Evolutionary conservation across 53 echinoderm and acorn worm species (phyloP).

Genomic region (Mesocentrotus franciscanus): DNA sequence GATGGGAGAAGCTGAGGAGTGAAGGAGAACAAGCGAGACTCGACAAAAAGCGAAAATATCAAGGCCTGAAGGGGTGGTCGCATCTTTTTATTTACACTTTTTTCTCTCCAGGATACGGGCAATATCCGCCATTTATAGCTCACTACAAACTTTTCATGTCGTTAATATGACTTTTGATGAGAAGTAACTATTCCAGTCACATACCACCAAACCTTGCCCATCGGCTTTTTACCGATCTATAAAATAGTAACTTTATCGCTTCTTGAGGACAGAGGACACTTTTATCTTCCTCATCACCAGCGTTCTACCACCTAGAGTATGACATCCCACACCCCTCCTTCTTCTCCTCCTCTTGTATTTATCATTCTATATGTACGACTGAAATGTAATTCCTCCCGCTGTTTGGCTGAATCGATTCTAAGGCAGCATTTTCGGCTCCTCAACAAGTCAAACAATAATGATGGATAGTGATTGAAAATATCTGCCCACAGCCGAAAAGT

Average conservation of each 20-base stretch:
- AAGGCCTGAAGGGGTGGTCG: background rate
- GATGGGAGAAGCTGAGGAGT: too few relatives aligned
- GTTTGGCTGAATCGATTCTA: slow-evolving; percentile 37
- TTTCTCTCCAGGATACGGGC: background rate
- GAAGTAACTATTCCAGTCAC: background rate
- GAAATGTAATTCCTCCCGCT: slow-evolving; percentile 32
- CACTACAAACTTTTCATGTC: background rate
- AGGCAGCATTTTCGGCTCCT: slow-evolving; percentile 19
- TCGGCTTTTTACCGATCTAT: background rate
- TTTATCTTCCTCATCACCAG: background rate
- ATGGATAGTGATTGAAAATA: slow-evolving; percentile 29
- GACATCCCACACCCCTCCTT: slow-evolving; percentile 1
- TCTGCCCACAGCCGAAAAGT: slow-evolving; percentile 12
- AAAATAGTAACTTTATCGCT: slow-evolving; percentile 30
- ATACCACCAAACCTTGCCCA: background rate
- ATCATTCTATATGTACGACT: background rate
- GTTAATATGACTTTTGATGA: background rate
- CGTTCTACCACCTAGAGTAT: background rate
- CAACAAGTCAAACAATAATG: slow-evolving; percentile 63
- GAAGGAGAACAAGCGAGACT: background rate
- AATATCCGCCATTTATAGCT: background rate
- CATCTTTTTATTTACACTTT: background rate
- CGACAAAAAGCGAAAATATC: background rate
- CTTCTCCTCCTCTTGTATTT: slow-evolving; percentile 12
- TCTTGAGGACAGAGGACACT: slow-evolving; percentile 6